Conservation (phyloP, 53 echinoderm and acorn worm species). For the Holothuria leucospilota region DNA sequence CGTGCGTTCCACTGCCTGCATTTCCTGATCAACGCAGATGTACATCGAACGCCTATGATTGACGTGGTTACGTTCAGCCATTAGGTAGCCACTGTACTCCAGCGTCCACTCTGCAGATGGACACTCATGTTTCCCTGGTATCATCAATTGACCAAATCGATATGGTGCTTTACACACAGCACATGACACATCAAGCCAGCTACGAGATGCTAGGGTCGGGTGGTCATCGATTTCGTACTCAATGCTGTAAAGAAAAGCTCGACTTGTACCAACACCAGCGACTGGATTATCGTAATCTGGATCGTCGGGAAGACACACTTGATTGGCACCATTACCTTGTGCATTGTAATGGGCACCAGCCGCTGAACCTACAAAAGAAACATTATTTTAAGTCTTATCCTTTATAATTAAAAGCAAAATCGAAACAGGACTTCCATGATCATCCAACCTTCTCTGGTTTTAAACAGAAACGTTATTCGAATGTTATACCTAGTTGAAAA, state of each 20-base stretch:
- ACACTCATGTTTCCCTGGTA: slow-evolving; percentile 33
- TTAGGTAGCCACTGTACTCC: slow-evolving; percentile 47
- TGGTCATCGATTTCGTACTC: slow-evolving; percentile 26
- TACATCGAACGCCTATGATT: slow-evolving; percentile 27
- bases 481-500: no score
- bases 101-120: slow-evolving; percentile 43
- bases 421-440: no score
- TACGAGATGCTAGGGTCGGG: neutral
- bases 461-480: no score
- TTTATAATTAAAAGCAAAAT: no score
- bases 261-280: slow-evolving; percentile 1
- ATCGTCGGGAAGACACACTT: slow-evolving; percentile 40
- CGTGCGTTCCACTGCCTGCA: slow-evolving; percentile 15
- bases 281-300: slow-evolving; percentile 46
- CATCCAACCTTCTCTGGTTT: no score
- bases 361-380: slow-evolving; percentile 30
- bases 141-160: slow-evolving; percentile 9
- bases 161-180: slow-evolving; percentile 46
- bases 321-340: slow-evolving; percentile 44
- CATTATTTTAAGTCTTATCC: no score
- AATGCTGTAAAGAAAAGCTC: neutral
- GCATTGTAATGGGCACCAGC: slow-evolving; percentile 36
- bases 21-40: slow-evolving; percentile 46
- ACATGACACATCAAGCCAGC: slow-evolving; percentile 24
- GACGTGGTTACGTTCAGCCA: slow-evolving; percentile 20